These are phyloP conservation scores for Apostichopus japonicus DNA, from an alignment of 35 echinoderm and acorn worm genomes.

Conservation along the genomic window DNA sequence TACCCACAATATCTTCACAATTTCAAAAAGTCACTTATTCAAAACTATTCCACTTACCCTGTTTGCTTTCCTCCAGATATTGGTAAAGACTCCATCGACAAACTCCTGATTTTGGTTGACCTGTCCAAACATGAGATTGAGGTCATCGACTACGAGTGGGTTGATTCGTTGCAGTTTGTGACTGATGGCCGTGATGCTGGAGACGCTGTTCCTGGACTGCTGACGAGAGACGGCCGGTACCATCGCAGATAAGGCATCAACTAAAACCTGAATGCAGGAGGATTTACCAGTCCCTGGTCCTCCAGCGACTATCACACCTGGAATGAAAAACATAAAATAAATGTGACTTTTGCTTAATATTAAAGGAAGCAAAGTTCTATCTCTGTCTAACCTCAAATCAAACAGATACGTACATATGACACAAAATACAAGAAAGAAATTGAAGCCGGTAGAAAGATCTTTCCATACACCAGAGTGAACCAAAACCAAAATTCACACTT, in stretches of 20 bases:
- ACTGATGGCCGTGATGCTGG: slow-evolving; percentile 89
- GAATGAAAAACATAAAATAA: no score
- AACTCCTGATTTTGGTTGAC: slow-evolving; percentile 95
- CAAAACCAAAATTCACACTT: no score
- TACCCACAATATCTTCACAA: no score
- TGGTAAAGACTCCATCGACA: slow-evolving; percentile 95
- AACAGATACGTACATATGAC: no score
- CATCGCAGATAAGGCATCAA: slow-evolving; percentile 87
- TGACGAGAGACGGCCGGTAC: slow-evolving; percentile 80
- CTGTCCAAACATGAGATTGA: slow-evolving; percentile 95
- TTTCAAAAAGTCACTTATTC: no score
- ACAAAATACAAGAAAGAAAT: no score
- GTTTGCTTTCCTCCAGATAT: slow-evolving; percentile 95
- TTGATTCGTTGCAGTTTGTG: slow-evolving; percentile 98
- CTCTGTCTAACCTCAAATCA: no score
- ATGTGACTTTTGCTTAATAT: no score
- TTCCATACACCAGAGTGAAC: no score
- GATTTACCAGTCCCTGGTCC: slow-evolving; percentile 94
- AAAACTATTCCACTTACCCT: slow-evolving; percentile 61
- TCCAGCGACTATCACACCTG: slow-evolving; percentile 93
- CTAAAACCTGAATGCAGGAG: slow-evolving; percentile 89
- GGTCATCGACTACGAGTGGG: slow-evolving; percentile 90
- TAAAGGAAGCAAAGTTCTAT: no score
- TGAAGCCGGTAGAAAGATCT: no score
- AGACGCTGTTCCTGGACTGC: slow-evolving; percentile 88